Evolutionary conservation across 2,113 vertebrate genomes (phyloP), one percentile per base, ranked within the genome.

Genomic region (Takifugu flavidus): DNA sequence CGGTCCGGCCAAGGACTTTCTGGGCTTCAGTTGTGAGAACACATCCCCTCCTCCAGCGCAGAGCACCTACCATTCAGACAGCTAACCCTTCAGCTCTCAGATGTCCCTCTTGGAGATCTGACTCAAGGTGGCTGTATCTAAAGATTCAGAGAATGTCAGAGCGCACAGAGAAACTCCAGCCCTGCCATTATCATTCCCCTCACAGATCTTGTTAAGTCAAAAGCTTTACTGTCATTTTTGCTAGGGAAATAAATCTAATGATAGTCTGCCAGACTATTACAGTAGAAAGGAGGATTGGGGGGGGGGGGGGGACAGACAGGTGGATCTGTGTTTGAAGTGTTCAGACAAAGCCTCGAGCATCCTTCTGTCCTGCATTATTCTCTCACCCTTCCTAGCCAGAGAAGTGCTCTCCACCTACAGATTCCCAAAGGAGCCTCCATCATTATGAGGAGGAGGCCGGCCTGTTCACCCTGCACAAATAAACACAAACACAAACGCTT

Each of bases 401-500:
- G 39, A 71, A 44, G 39, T 72, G 62, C 50, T 65, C 47, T 50
- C 67, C 82, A 82, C 86, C 86, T 58, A 84, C 86, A 78, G 57
- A 71, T 75, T 84, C 86, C 78, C 83, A 3, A 29, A 72, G 82
- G 80, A 68, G 28, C 59, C 2, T 6, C 56, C 59, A 62, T 82
- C 31, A 31, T 44, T 72, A 62, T 56, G 75, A 72, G 69, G 79
- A 65, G 74, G 78, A 69, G 77, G 74, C 62, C 59, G 49, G 65
- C 27, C 64, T 59, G 59, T 79, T 67, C n/a, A 60, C 72, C 66
- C 62, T 60, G 66, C 52, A 44, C 46, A 67, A 51, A 49, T 6
- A 72, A 71, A 69, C 60, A 72, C 49, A 78, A 57, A 74, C 13
- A 69, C 11, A 5, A 58, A 60, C n/a, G 46, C 45, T 59, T 6